A percentile compares a stretch with the other conserved stretches of the same genome.
Evolutionary conservation across 1,140 invertebrate species (phyloP).

Genomic region (Pogonomyrmex barbatus): DNA sequence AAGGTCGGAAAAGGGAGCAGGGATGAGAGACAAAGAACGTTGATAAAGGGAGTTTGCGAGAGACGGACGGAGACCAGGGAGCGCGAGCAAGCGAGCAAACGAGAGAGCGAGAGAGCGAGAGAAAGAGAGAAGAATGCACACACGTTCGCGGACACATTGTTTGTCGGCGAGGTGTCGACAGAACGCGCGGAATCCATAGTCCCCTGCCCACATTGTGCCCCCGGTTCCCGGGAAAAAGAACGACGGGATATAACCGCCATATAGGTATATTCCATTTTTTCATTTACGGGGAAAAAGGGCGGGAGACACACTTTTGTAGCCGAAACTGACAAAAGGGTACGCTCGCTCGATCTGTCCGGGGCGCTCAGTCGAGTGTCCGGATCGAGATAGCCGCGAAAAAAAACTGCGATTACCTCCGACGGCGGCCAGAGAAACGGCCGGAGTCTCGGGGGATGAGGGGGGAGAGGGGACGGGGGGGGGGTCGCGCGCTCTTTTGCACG

Average conservation of each 20-base stretch:
- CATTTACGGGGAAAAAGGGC: conserved; percentile 59
- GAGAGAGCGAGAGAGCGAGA: conserved; percentile 13
- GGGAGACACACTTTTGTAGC: conserved; percentile 72
- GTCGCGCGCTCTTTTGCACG: neutral
- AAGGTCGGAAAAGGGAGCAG: conserved; percentile 34
- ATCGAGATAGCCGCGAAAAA: conserved; percentile 40
- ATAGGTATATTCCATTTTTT: conserved; percentile 40
- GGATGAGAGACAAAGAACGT: conserved; percentile 67
- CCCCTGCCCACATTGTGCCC: neutral
- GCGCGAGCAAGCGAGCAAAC: neutral
- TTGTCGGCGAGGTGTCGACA: conserved; percentile 52
- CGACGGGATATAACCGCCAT: conserved; percentile 24
- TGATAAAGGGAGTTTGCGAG: conserved; percentile 39
- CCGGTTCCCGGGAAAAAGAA: neutral
- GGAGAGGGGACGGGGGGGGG: no score
- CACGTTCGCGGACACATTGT: conserved; percentile 69
- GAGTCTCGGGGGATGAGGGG: neutral
- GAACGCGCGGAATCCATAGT: conserved; percentile 35
- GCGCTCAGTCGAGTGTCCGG: neutral
- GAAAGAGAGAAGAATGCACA: conserved; percentile 51
- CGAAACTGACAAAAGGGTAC: conserved; percentile 63
- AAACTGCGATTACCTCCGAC: conserved; percentile 53
- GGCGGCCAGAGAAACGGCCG: neutral
- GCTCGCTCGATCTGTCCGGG: conserved; percentile 11
- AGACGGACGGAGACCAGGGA: conserved; percentile 13